Evolutionary conservation across 1,140 invertebrate genomes (phyloP), one percentile per base, ranked within the genome.

Genomic region (Dreissena polymorpha): DNA sequence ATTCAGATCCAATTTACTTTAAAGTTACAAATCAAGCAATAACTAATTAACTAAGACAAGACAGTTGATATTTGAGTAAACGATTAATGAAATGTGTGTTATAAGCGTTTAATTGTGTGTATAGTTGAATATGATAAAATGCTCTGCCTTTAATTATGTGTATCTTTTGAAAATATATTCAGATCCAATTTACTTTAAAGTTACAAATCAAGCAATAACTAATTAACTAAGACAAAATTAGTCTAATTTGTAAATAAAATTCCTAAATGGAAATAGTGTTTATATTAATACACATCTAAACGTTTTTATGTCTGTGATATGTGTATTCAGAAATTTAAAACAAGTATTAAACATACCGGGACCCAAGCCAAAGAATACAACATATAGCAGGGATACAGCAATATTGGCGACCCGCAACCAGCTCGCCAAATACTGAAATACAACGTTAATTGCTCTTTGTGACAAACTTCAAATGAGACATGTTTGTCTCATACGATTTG

Each of bases 391-490:
- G 0, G 97, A 95, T 49, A 96, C 93, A 5, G 95, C 90, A 25
- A 98, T 95, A 68, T 96, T 96, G 6, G 95, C 87, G 86, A 96
- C 98, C 84, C 97, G 97, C 96, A 99, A 98, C 97, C 98, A 99
- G 93, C 97, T 89, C 16, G 91, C 91, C 18, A 90, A 84, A 68
- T 95, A 89, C 96, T 97, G 92, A 72, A 89, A 88, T 72, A 73
- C 12, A 84, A 6, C 16, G 50, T 29, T 27, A 69, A 29, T 49
- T 25, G 14, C n/a, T n/a, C 23, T 3, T n/a, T 63, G 14, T 21
- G 72, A 14, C 23, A 69, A 27, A 50, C 5, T 39, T 7, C 10
- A 39, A 72, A 23, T 49, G 3, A 67, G 23, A 67, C 64, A 5
- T 39, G 39, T 5, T 39, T 39, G 39, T 39, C 39, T 5, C 39